Percentiles rank a stretch among this genome's conserved stretches.
Conservation (phyloP, 2,797 vertebrate genomes). For the Coilia nasus region DNA sequence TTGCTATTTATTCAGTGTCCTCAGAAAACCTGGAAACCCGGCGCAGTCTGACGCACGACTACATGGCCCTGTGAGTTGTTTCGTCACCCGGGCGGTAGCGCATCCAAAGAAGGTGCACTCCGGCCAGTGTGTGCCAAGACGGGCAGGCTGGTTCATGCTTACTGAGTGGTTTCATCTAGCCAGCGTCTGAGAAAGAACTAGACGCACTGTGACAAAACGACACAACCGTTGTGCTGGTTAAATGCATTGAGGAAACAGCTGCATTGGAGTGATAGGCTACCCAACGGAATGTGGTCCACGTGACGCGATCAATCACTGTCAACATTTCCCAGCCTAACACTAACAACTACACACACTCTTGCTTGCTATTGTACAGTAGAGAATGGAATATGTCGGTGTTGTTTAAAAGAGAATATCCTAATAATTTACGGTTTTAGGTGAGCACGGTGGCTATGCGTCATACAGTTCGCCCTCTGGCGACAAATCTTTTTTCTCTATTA, state of each 20-base stretch:
- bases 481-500: neutral
- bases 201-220: neutral
- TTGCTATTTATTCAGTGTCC: slow-evolving; percentile 57
- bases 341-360: neutral
- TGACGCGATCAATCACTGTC: slow-evolving; percentile 14
- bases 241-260: neutral
- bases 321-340: neutral
- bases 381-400: neutral
- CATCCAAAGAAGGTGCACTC: neutral
- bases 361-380: neutral
- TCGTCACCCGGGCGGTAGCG: neutral
- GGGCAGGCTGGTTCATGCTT: neutral
- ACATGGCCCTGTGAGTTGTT: neutral
- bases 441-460: too few relatives aligned
- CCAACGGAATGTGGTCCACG: neutral
- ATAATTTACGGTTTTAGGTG: neutral
- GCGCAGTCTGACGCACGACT: slow-evolving; percentile 42
- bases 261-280: neutral
- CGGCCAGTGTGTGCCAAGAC: neutral
- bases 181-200: neutral
- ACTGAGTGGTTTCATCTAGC: neutral
- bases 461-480: neutral
- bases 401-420: neutral
- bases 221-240: neutral
- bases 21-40: slow-evolving; percentile 63